Percentiles rank a stretch among this genome's conserved stretches.
Evolutionary conservation across 2,797 vertebrate genomes (phyloP).

Genomic region (Petrocephalus sullivani): DNA sequence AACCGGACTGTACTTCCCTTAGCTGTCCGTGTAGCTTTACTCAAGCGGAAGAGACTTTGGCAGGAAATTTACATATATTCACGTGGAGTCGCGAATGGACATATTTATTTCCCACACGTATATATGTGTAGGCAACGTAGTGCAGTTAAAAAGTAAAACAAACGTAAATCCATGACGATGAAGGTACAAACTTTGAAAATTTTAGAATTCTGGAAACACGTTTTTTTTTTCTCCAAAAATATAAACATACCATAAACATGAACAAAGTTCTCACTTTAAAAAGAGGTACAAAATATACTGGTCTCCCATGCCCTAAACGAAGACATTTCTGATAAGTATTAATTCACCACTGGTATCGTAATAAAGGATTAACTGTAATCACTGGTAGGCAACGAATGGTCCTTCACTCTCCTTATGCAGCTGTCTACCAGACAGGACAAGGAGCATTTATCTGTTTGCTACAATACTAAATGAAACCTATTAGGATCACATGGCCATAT

Average conservation of each 20-base stretch:
- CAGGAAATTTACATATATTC: not conserved
- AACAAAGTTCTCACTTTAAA: not conserved
- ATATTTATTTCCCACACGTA: not conserved
- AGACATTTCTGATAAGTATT: not conserved
- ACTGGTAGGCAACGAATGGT: not conserved
- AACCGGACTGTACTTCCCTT: slow-evolving; percentile 1
- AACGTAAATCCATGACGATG: not conserved
- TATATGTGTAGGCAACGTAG: not conserved
- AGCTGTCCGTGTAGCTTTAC: not conserved
- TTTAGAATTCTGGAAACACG: not conserved
- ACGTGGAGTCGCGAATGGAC: not conserved
- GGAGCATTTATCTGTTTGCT: not conserved
- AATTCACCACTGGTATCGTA: not conserved
- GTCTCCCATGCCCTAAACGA: not conserved
- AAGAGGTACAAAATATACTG: not conserved
- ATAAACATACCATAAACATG: not conserved
- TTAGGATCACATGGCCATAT: not conserved
- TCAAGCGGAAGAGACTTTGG: not conserved
- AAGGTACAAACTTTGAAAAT: not conserved
- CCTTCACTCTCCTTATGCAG: not conserved
- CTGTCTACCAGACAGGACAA: not conserved
- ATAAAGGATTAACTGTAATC: not conserved
- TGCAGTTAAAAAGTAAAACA: not conserved
- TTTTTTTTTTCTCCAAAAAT: not conserved
- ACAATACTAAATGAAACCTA: not conserved